Base-by-base conservation (phyloP, 2,888 invertebrate species). In the Euzetes globulus region DNA sequence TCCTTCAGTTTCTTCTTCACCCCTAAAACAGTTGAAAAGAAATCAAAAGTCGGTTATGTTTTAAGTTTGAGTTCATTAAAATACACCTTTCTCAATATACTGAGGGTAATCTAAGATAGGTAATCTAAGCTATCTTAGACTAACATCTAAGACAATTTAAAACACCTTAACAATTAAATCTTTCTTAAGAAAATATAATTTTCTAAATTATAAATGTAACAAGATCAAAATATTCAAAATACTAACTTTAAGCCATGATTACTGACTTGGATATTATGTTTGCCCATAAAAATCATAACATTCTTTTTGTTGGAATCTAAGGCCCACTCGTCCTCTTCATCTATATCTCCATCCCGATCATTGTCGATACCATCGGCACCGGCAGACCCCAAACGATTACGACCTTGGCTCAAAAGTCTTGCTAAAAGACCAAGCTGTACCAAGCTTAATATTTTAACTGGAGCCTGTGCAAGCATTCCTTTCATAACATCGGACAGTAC, bases 181-280 rank as follows among this genome's bases (percentile, higher is more conserved):
- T n/a, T 52, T 5, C 7, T 11, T 5, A 7, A 52, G 52, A 5
- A n/a, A 22, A n/a, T 22, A 55, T 22, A 55, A n/a, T n/a, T n/a
- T n/a, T n/a, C n/a, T 55, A n/a, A 55, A 55, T 55, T 11, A 55
- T 22, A 22, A 13, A 13, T 41, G 6, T 17, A 52, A 11, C 17
- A 52, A 13, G 9, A n/a, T 5, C 52, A n/a, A 52, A 52, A 52
- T 52, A 52, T n/a, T 11, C n/a, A 52, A 52, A 5, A 11, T 22
- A 55, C 9, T 55, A 22, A 65, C 65, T 17, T 17, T n/a, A 37
- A n/a, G 19, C 65, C 65, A 65, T 37, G 65, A 65, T 65, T 65
- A 29, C 65, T 65, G 37, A 65, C 65, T 65, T 65, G 65, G 37
- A 65, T 65, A 29, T 65, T 65, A 65, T 65, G 65, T 37, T 65